Evolutionary conservation across 2,797 vertebrate species (phyloP).

Genomic region (Antrozous pallidus): DNA sequence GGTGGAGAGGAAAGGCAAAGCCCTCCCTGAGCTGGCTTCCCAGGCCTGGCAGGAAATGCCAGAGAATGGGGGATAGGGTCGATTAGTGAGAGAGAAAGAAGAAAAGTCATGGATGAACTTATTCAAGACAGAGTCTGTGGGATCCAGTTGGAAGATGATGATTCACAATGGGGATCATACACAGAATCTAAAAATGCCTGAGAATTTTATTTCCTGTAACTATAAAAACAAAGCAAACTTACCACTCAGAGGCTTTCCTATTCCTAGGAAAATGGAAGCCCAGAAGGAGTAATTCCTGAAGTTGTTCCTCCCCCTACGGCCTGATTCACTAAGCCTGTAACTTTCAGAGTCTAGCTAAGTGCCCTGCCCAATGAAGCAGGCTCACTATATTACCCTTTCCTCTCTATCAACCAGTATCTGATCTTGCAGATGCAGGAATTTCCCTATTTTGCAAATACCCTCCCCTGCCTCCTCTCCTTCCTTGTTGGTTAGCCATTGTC

Average conservation of each 20-base stretch:
- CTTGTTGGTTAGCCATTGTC: neutral
- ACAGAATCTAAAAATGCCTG: conserved; percentile 46
- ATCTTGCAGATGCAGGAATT: neutral
- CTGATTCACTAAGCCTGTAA: neutral
- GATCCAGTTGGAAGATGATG: neutral
- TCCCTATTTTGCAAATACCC: neutral
- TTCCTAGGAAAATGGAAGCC: neutral
- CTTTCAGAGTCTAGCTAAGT: neutral
- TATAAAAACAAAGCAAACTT: conserved; percentile 10
- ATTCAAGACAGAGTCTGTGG: conserved; percentile 31
- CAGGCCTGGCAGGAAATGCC: conserved; percentile 68
- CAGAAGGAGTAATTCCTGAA: neutral
- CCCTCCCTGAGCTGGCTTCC: conserved; percentile 48
- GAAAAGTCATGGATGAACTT: conserved; percentile 39
- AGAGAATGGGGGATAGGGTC: conserved; percentile 19
- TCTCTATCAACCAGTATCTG: neutral
- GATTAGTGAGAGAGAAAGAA: neutral
- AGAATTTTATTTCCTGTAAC: conserved; percentile 55
- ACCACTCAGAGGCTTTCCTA: neutral
- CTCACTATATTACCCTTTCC: too few relatives aligned
- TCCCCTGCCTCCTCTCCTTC: neutral
- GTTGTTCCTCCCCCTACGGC: neutral
- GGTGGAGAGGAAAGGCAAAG: neutral
- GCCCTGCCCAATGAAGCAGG: too few relatives aligned
- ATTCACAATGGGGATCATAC: conserved; percentile 13